Conservation (phyloP, 2,888 invertebrate species). For the Bombylius major region DNA sequence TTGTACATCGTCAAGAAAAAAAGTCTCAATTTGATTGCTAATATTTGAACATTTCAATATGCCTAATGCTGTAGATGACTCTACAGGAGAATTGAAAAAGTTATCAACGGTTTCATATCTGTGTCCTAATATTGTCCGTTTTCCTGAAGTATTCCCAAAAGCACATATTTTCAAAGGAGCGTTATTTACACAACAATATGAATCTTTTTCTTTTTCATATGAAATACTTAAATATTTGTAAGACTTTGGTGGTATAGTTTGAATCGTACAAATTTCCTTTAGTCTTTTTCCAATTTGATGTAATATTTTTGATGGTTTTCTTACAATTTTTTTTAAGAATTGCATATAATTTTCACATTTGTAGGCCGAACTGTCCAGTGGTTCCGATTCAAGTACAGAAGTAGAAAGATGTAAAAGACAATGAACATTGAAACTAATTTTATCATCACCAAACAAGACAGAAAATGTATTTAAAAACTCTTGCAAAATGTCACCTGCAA, state of each 20-base stretch:
- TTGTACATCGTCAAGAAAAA: neutral
- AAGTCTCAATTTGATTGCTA: neutral
- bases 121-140: neutral
- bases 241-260: too few species aligned
- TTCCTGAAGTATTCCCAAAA: neutral
- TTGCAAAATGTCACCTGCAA: constrained; percentile 3
- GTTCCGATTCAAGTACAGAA: constrained; percentile 4
- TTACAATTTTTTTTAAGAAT: constrained; percentile 1
- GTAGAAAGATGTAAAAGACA: constrained; percentile 9
- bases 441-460: constrained; percentile 10
- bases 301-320: constrained; percentile 5
- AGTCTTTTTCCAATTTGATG: constrained; percentile 3
- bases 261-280: neutral
- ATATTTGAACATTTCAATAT: neutral
- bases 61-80: neutral
- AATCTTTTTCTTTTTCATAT: too few species aligned
- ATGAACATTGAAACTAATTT: constrained; percentile 11
- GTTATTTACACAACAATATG: constrained; percentile 1
- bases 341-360: constrained; percentile 12
- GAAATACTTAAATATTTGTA: too few species aligned
- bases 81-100: constrained; percentile 1
- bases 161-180: constrained; percentile 3
- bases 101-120: neutral
- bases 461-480: constrained; percentile 12
- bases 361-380: constrained; percentile 7